Percentiles rank a stretch among this genome's conserved stretches.
phyloP scores from a whole-genome alignment of 2,113 vertebrate species.

The Gambusia affinis region DNA sequence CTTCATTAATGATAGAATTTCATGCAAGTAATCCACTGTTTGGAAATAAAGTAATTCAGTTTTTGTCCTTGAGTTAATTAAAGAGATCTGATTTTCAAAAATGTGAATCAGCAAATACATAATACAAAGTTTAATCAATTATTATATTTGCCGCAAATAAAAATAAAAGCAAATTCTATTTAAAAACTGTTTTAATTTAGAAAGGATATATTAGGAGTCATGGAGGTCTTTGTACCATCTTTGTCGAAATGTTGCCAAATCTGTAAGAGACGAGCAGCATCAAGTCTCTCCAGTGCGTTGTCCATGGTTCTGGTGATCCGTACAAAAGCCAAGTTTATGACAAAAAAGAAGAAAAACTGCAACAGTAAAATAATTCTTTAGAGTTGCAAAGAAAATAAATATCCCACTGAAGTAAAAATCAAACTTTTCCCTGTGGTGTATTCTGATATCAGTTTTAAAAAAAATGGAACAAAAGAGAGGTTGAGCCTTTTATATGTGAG shows the following conservation, averaged over 20 bases:
- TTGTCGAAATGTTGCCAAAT: constrained; percentile 85
- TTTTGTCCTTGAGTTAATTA: not conserved
- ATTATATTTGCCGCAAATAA: too few relatives aligned
- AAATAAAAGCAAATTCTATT: too few relatives aligned
- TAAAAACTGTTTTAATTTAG: too few relatives aligned
- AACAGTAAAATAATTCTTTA: not conserved
- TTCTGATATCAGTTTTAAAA: not conserved
- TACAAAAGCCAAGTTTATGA: not conserved
- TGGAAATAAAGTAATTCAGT: not conserved
- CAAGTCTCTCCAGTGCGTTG: constrained; percentile 67
- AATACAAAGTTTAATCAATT: not conserved
- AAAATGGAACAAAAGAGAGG: not conserved
- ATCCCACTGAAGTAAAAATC: not conserved
- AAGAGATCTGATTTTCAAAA: not conserved
- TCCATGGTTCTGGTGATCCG: constrained; percentile 81
- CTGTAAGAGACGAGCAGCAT: constrained; percentile 83
- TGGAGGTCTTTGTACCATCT: constrained; percentile 75
- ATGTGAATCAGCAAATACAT: not conserved
- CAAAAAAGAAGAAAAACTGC: not conserved
- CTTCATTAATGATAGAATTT: not conserved
- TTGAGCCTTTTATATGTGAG: constrained; percentile 8
- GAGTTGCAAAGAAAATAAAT: not conserved
- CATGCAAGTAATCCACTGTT: not conserved
- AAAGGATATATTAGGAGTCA: too few relatives aligned
- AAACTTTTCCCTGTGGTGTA: not conserved